phyloP scores from a whole-genome alignment of 2,888 invertebrate genomes.

The Melanophora roralis region DNA sequence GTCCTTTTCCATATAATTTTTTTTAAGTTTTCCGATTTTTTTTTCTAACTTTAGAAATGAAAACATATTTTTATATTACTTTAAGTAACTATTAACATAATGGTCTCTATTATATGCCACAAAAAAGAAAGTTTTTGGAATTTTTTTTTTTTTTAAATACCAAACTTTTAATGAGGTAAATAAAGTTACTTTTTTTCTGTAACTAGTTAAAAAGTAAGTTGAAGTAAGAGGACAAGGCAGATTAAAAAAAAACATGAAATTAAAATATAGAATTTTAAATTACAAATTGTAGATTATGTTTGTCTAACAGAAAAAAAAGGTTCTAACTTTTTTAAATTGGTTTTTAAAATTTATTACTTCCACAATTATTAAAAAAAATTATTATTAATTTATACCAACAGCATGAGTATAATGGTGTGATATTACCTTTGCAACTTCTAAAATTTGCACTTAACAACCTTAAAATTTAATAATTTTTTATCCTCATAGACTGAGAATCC shows the following conservation, averaged over 20 bases:
- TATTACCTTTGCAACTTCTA: too few relatives aligned
- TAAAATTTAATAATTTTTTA: too few relatives aligned
- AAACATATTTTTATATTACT: slow-evolving; percentile 33
- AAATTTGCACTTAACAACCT: too few relatives aligned
- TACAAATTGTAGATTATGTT: neutral
- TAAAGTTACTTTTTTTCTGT: slow-evolving; percentile 6
- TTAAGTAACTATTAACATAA: slow-evolving; percentile 54
- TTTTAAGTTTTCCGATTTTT: neutral
- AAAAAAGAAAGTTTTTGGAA: slow-evolving; percentile 24
- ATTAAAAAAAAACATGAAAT: neutral
- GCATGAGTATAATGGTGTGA: too few relatives aligned
- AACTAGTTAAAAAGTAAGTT: neutral
- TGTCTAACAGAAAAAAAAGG: too few relatives aligned
- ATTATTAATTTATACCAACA: too few relatives aligned
- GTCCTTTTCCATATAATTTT: neutral
- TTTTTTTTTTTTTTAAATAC: neutral
- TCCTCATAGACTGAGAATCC: too few relatives aligned
- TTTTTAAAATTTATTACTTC: too few relatives aligned
- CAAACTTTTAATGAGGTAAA: slow-evolving; percentile 44
- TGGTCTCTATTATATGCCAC: slow-evolving; percentile 48
- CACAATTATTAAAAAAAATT: too few relatives aligned
- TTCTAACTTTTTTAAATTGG: too few relatives aligned
- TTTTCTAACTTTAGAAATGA: neutral
- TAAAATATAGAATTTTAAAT: too few relatives aligned
- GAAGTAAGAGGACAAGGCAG: neutral